Conservation (phyloP, 2,797 vertebrate genomes). For the Coendou prehensilis region DNA sequence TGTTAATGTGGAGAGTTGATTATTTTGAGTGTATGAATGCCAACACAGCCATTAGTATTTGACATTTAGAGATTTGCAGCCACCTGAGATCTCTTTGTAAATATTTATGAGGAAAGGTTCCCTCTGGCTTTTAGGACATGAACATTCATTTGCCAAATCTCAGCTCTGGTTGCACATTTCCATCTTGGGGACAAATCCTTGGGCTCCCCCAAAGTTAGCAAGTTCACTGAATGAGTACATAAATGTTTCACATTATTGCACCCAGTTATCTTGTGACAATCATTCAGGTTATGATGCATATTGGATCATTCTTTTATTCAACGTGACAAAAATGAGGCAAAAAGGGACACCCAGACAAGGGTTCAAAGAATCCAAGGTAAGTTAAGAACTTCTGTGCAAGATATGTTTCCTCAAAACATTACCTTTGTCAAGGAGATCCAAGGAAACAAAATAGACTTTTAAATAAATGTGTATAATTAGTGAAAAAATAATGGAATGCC, state of each 20-base stretch:
- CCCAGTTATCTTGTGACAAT: not conserved
- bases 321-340: constrained; percentile 19
- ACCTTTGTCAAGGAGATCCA: not conserved
- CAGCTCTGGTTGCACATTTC: constrained; percentile 56
- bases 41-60: constrained; percentile 33
- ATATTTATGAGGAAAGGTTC: constrained; percentile 65
- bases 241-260: not conserved
- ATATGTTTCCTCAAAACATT: not conserved
- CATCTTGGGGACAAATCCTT: constrained; percentile 22
- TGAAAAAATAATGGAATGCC: not conserved
- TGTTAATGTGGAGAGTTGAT: constrained; percentile 56
- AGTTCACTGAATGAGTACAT: not conserved
- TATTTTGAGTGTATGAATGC: constrained; percentile 55
- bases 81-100: constrained; percentile 58
- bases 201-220: constrained; percentile 13
- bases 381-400: not conserved
- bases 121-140: constrained; percentile 19
- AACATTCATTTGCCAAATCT: constrained; percentile 55
- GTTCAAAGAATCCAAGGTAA: not conserved
- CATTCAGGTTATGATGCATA: not conserved
- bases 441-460: not conserved
- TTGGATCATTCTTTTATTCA: constrained; percentile 9
- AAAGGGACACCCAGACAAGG: not conserved
- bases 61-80: constrained; percentile 71
- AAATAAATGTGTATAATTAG: not conserved